Conservation (phyloP, 2,113 vertebrate genomes). For the Corvus hawaiiensis region DNA sequence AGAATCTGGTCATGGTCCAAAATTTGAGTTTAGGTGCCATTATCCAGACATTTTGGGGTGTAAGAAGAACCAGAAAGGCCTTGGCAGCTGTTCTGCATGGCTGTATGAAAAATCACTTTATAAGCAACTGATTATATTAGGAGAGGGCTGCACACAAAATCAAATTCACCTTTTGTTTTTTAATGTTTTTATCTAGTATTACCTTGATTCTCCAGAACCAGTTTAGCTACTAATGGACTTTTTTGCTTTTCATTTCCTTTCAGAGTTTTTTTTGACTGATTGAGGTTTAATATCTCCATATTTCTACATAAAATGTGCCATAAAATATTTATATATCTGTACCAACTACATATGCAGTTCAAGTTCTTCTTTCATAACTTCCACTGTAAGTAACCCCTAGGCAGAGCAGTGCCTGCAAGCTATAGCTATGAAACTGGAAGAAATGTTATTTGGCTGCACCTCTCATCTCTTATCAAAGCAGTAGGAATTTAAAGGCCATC, state of each 20-base stretch:
- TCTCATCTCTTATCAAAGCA: slow-evolving; percentile 14
- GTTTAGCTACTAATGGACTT: neutral
- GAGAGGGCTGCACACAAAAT: neutral
- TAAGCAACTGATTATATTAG: neutral
- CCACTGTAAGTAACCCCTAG: neutral
- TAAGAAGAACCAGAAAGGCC: neutral
- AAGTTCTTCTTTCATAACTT: neutral
- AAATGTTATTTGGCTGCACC: neutral
- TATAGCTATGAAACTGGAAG: neutral
- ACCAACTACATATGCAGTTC: neutral
- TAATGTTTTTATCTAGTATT: neutral
- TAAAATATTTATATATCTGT: neutral
- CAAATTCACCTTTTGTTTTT: neutral
- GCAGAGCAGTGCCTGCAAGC: neutral
- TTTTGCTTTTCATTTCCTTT: neutral
- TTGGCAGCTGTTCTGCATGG: neutral
- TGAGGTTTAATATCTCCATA: neutral
- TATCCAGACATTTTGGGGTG: neutral
- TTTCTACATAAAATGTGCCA: neutral
- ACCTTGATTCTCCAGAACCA: neutral
- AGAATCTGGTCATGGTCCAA: neutral
- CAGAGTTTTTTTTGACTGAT: neutral
- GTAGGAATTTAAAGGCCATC: slow-evolving; percentile 24
- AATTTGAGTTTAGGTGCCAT: neutral
- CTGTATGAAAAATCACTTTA: neutral